Conservation (phyloP, 2,797 vertebrate genomes). For the Australoheros facetus region DNA sequence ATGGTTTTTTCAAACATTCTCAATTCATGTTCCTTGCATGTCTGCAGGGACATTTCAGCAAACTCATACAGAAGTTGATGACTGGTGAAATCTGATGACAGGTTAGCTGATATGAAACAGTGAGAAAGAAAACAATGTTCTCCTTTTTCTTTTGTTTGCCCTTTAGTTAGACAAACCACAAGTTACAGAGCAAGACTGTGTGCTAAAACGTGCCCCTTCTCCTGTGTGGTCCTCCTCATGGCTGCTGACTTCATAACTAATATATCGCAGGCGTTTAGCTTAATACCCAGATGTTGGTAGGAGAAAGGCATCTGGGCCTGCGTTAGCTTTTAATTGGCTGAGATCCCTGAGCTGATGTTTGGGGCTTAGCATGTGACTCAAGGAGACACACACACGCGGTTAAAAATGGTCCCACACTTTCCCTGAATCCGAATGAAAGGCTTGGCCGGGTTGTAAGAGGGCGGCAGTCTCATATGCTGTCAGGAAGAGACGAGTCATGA, state of each 20-base stretch:
- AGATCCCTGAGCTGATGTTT: slow-evolving; percentile 67
- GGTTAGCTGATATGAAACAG: slow-evolving; percentile 45
- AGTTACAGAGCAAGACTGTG: slow-evolving; percentile 51
- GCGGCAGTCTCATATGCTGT: slow-evolving; percentile 40
- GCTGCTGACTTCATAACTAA: slow-evolving; percentile 76
- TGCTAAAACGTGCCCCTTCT: slow-evolving; percentile 34
- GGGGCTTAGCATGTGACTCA: slow-evolving; percentile 67
- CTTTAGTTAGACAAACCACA: slow-evolving; percentile 57
- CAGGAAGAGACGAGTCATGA: slow-evolving; percentile 50
- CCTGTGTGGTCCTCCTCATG: slow-evolving; percentile 77
- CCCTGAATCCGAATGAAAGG: slow-evolving; percentile 49
- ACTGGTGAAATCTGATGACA: slow-evolving; percentile 25
- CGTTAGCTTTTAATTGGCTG: slow-evolving; percentile 74
- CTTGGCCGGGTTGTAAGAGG: slow-evolving; percentile 22
- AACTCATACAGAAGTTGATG: slow-evolving; percentile 26
- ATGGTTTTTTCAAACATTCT: neutral
- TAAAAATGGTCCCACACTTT: slow-evolving; percentile 21
- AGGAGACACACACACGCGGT: slow-evolving; percentile 16
- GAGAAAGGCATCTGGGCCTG: slow-evolving; percentile 63
- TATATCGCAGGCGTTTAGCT: slow-evolving; percentile 72
- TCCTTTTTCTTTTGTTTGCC: slow-evolving; percentile 37
- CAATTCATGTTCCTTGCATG: neutral
- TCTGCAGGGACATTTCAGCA: slow-evolving; percentile 1
- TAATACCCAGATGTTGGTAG: slow-evolving; percentile 77
- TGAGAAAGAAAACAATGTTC: slow-evolving; percentile 23